Conservation (phyloP, 2,113 vertebrate genomes). For the Chunga burmeisteri region DNA sequence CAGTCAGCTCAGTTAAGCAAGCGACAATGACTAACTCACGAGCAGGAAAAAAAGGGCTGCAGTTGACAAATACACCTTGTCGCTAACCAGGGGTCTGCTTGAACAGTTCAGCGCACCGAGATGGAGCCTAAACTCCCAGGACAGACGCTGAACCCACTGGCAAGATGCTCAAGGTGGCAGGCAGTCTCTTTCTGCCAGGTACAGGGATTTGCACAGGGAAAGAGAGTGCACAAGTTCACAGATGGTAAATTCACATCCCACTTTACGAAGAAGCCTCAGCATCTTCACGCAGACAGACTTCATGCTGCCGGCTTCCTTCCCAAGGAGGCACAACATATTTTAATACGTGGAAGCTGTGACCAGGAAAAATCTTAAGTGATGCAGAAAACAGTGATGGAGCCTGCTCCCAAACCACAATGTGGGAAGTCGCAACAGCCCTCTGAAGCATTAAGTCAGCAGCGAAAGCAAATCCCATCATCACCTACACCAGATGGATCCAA, state of each 20-base stretch:
- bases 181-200: neutral
- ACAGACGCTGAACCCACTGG: neutral
- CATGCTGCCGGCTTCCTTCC: neutral
- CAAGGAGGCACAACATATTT: neutral
- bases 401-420: neutral
- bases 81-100: neutral
- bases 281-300: neutral
- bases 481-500: neutral
- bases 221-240: neutral
- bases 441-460: neutral
- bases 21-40: neutral
- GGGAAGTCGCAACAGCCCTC: accelerated
- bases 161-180: neutral
- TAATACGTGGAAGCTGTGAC: neutral
- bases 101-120: neutral
- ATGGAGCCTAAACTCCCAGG: neutral
- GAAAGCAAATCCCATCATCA: neutral
- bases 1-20: neutral
- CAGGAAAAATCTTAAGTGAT: neutral
- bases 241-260: neutral
- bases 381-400: neutral
- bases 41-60: neutral
- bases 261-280: neutral
- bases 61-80: neutral
- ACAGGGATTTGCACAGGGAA: neutral